Conservation (phyloP, 2,113 vertebrate species). For the Entosphenus tridentatus region DNA sequence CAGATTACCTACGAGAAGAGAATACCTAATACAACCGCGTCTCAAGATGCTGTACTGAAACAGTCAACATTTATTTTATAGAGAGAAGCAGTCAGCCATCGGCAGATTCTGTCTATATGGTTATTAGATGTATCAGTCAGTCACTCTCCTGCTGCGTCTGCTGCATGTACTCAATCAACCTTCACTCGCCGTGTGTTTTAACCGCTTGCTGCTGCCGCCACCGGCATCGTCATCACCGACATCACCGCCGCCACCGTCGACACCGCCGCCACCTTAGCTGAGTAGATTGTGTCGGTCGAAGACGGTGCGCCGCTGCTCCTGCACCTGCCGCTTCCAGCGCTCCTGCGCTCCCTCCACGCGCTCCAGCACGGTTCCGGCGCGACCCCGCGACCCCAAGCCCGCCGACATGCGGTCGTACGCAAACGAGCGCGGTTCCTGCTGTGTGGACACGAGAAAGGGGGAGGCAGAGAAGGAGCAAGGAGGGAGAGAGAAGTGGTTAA, state of each 20-base stretch:
- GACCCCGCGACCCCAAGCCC: slow-evolving; percentile 28
- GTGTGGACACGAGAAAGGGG: not conserved
- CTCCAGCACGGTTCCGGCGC: slow-evolving; percentile 54
- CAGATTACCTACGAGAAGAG: too few relatives aligned
- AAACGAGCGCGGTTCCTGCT: not conserved
- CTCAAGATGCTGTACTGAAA: too few relatives aligned
- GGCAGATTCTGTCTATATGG: too few relatives aligned
- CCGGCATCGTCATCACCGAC: too few relatives aligned
- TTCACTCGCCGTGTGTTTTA: too few relatives aligned
- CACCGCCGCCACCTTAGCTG: slow-evolving; percentile 30
- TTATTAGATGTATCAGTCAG: too few relatives aligned
- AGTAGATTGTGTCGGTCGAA: slow-evolving; percentile 91
- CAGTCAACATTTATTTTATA: too few relatives aligned
- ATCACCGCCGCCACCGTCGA: rapidly evolving
- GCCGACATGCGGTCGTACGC: slow-evolving; percentile 2
- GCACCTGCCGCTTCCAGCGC: slow-evolving; percentile 85
- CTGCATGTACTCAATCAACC: too few relatives aligned
- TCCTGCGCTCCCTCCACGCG: slow-evolving; percentile 77
- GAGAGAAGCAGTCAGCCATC: too few relatives aligned
- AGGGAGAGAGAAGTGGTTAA: not conserved
- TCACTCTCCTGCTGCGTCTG: too few relatives aligned
- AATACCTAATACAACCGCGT: too few relatives aligned
- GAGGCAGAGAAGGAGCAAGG: not conserved
- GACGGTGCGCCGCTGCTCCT: slow-evolving; percentile 79
- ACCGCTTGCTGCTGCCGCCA: too few relatives aligned